A percentile compares a stretch with the other conserved stretches of the same genome.
Conservation (phyloP, 2,797 vertebrate species). For the Acropternis orthonyx region DNA sequence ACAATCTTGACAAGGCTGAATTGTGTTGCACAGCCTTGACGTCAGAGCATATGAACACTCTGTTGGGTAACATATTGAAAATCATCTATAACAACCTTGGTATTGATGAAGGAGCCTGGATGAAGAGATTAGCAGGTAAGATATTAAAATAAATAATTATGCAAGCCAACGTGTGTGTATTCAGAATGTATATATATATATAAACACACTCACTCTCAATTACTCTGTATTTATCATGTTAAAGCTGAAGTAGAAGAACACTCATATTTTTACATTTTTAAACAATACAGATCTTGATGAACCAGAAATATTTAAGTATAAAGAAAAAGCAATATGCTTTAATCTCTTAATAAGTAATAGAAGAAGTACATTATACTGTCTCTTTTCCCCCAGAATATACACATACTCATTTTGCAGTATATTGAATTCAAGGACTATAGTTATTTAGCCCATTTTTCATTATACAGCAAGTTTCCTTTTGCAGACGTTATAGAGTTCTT, state of each 20-base stretch:
- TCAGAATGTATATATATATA: neutral
- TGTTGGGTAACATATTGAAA: constrained; percentile 93
- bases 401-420: neutral
- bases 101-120: constrained; percentile 95
- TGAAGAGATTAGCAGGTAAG: constrained; percentile 92
- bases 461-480: neutral
- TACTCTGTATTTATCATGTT: neutral
- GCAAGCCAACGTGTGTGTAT: neutral
- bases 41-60: constrained; percentile 92
- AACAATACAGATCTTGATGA: neutral
- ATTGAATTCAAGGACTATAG: neutral
- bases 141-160: neutral
- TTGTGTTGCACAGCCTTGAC: constrained; percentile 89
- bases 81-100: constrained; percentile 97
- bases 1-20: constrained; percentile 75
- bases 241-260: neutral
- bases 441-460: neutral
- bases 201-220: neutral
- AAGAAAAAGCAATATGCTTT: neutral
- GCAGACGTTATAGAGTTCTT: neutral
- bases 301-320: neutral
- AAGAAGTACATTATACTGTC: neutral
- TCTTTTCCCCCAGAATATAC: neutral
- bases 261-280: neutral
- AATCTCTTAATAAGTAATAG: neutral